Evolutionary conservation across 2,888 invertebrate genomes (phyloP), one percentile per base, ranked within the genome.

Genomic region (Caenorhabditis sp.): DNA sequence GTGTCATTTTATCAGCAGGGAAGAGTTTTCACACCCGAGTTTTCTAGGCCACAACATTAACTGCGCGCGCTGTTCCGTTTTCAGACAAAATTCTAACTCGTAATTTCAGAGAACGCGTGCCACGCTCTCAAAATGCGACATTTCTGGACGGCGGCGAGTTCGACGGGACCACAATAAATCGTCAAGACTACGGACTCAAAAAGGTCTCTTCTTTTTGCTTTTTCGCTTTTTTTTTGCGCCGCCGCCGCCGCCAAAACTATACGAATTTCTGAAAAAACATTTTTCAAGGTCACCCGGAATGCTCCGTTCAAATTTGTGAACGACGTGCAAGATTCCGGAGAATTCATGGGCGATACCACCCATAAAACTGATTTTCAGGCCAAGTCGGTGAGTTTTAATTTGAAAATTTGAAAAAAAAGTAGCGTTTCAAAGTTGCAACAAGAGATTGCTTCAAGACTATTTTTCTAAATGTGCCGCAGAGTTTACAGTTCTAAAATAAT

Each of bases 91-190:
- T n/a, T n/a, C n/a, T n/a, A n/a, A n/a, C n/a, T n/a, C n/a, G n/a
- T n/a, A 43, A 7, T 20, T 37, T 39, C 11, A 37, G 32, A 30
- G 70, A 70, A n/a, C 43, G 52, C n/a, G 15, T 27, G 0, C 30
- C 52, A 5, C 63, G 58, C 15, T 72, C 71, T 8, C 39, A 41
- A 43, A 65, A 71, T 22, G 53, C 62, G 3, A 71, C 59, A 2
- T 61, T 76, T 27, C 30, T 63, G 1, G 65, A 63, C 2, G 71
- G 65, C 15, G 80, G 78, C 1, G 72, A 71, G n/a, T 81, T 81
- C 13, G 73, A 78, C n/a, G 78, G 65, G 24, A 72, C 65, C 2
- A 81, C 78, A 9, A 81, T 76, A 2, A 75, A 79, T 43, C 52
- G 72, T 15, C 59, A 72, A n/a, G 80, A 81, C 37, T 81, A 48